phyloP scores from a whole-genome alignment of 1,140 invertebrate species.

The Drosophila triauraria region DNA sequence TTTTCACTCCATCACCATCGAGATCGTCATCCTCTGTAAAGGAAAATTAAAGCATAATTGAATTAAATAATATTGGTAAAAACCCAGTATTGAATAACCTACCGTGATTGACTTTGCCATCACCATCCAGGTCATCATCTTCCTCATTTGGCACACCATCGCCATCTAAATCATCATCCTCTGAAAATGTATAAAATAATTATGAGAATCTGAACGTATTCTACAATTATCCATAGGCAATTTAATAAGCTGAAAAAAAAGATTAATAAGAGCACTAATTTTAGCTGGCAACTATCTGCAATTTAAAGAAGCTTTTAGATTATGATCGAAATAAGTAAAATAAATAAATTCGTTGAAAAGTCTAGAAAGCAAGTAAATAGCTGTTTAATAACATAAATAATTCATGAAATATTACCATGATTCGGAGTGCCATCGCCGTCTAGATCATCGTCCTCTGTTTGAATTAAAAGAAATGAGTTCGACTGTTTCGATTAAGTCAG shows the following conservation, averaged over 20 bases:
- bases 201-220: neutral
- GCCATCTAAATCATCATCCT: constrained; percentile 78
- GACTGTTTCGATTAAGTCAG: neutral
- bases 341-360: neutral
- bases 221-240: neutral
- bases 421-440: constrained; percentile 79
- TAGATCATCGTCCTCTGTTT: constrained; percentile 73
- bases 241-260: neutral
- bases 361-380: neutral
- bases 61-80: neutral
- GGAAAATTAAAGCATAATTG: neutral
- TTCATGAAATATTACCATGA: constrained; percentile 40
- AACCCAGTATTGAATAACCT: constrained; percentile 14
- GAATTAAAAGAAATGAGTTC: neutral
- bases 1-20: constrained; percentile 84
- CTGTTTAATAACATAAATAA: neutral
- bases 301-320: neutral
- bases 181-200: constrained; percentile 22
- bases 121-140: constrained; percentile 80
- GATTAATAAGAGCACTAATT: neutral
- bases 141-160: constrained; percentile 74
- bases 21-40: constrained; percentile 71
- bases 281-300: constrained; percentile 1
- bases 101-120: constrained; percentile 72
- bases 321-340: neutral